Percentiles rank a stretch among this genome's conserved stretches.
These are phyloP conservation scores for Bubo blakistoni DNA, from an alignment of 2,113 vertebrate species.

Conservation along the genomic window DNA sequence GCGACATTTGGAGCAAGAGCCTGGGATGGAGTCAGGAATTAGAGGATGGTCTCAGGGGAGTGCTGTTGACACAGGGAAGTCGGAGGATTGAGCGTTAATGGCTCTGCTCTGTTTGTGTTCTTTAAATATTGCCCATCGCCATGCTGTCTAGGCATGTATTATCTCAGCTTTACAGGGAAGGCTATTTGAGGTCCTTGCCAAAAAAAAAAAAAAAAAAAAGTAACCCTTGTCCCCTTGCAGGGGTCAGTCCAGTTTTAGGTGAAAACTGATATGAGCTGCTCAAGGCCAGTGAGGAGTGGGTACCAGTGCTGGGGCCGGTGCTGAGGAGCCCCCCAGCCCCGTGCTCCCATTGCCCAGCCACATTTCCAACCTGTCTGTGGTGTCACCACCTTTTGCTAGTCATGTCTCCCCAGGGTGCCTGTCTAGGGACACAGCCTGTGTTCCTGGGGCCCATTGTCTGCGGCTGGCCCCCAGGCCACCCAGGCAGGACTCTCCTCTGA, in stretches of 20 bases:
- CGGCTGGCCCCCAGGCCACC: conserved; percentile 34
- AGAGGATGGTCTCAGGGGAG: neutral
- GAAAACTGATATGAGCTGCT: neutral
- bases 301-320: fast-evolving
- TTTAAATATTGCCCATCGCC: neutral
- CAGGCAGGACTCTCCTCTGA: conserved; percentile 47
- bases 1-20: neutral
- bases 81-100: neutral
- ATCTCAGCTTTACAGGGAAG: neutral
- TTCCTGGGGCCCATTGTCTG: fast-evolving
- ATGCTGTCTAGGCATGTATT: neutral
- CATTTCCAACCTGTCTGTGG: neutral
- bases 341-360: neutral
- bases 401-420: fast-evolving
- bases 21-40: neutral
- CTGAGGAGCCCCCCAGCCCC: neutral
- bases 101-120: neutral
- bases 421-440: neutral
- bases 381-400: neutral
- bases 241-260: neutral
- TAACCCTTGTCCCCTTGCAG: neutral
- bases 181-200: neutral
- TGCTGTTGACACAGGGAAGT: neutral
- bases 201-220: neutral
- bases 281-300: neutral